Evolutionary conservation across 1,140 invertebrate species (phyloP), one percentile per base, ranked within the genome.

Genomic region (Papilio aristodemus): DNA sequence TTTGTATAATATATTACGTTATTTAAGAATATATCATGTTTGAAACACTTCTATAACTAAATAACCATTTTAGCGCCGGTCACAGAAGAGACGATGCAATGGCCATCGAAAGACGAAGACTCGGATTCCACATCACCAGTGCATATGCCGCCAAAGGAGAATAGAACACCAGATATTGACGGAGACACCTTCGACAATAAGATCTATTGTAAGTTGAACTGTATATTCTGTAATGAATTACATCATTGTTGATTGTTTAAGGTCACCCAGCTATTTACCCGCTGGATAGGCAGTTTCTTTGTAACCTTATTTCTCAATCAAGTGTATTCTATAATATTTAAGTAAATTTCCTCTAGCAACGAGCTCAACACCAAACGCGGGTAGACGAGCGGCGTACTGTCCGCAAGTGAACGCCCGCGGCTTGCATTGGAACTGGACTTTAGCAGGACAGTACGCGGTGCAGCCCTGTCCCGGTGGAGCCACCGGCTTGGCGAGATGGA

Each of bases 391-490:
- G n/a, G 63, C 92, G 17, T 93, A 93, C 75, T 98, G 97, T 86
- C 93, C 94, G 0, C 94, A 96, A 41, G 93, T 93, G 32, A 93
- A 92, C 69, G 94, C 95, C 0, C 92, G 97, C 43, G 96, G 95
- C 72, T 92, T 98, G 0, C 95, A 95, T 75, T 98, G 97, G 97
- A 97, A 98, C 87, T 96, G 95, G 93, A 98, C 97, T 0, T 86
- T 94, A 38, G 94, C 94, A 6, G 96, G 96, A 27, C 95, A 96
- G 39, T 94, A 94, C 2, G 95, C 94, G 7, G 94, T 96, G 0
- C 97, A 97, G 78, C 95, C 96, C 4, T 98, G 97, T 92, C 97
- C 97, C 0, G 96, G 94, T 13, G 97, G 97, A 11, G 96, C 97
- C 3, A 96, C 95, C 19, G 97, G 97, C 39, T 92, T 96, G 46